Conservation (phyloP, 2,888 invertebrate genomes). For the Acrocyrtus sp. region DNA sequence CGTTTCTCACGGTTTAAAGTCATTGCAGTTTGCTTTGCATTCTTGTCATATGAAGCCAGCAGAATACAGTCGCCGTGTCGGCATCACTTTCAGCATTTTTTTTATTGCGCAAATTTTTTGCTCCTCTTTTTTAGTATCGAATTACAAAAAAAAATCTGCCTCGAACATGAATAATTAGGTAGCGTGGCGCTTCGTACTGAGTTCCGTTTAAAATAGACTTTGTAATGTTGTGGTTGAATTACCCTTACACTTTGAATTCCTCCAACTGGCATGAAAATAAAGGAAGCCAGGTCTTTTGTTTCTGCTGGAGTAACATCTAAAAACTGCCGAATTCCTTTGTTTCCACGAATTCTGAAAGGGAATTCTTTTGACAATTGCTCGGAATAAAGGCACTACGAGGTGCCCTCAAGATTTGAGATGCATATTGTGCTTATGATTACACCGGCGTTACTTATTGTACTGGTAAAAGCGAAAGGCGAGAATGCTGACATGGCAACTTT, state of each 20-base stretch:
- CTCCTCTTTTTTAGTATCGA: constrained; percentile 19
- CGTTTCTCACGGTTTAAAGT: constrained; percentile 47
- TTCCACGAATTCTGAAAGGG: too few relatives aligned
- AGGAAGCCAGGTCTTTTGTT: too few relatives aligned
- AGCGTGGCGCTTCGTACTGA: neutral
- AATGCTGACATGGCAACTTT: constrained; percentile 1
- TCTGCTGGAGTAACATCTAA: too few relatives aligned
- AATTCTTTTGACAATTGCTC: too few relatives aligned
- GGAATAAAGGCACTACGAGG: neutral
- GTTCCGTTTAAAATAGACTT: too few relatives aligned
- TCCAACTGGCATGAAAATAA: too few relatives aligned
- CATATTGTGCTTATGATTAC: constrained; percentile 37
- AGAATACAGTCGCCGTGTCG: constrained; percentile 39
- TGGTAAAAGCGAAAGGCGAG: too few relatives aligned
- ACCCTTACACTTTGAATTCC: too few relatives aligned
- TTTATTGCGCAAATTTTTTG: constrained; percentile 42
- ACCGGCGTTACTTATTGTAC: constrained; percentile 40
- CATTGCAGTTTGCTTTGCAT: constrained; percentile 14
- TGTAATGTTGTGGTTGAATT: too few relatives aligned
- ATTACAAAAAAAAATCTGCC: constrained; percentile 23
- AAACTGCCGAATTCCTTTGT: too few relatives aligned
- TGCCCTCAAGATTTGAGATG: neutral
- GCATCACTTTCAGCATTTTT: constrained; percentile 46
- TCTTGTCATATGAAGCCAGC: constrained; percentile 21
- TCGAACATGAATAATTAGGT: neutral